Evolutionary conservation across 2,113 vertebrate species (phyloP).

Genomic region (Chloropsis hardwickii): DNA sequence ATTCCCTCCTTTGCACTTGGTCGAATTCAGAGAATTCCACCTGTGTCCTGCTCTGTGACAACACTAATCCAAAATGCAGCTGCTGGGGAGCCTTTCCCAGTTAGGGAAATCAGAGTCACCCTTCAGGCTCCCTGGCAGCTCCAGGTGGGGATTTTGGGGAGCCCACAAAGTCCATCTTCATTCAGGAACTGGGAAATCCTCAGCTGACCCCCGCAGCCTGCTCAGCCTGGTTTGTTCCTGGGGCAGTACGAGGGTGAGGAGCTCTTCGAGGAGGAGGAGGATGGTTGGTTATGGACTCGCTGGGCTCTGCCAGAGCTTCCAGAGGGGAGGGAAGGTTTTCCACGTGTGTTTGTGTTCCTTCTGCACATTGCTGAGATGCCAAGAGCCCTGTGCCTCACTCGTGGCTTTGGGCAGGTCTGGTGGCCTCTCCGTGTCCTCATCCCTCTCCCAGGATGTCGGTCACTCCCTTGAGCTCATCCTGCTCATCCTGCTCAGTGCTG

Average conservation of each 20-base stretch:
- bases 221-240: background rate
- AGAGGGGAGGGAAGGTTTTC: background rate
- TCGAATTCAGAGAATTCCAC: background rate
- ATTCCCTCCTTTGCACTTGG: background rate
- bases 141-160: background rate
- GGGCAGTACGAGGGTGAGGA: background rate
- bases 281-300: rapidly evolving
- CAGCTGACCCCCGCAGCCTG: background rate
- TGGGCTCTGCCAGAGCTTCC: background rate
- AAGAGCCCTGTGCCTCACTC: rapidly evolving
- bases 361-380: rapidly evolving
- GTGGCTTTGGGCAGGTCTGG: background rate
- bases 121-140: background rate
- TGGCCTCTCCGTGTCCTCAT: background rate
- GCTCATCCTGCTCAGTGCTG: rapidly evolving
- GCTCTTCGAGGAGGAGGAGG: background rate
- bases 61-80: background rate
- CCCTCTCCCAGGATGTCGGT: rapidly evolving
- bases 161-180: background rate
- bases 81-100: background rate
- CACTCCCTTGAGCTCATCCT: background rate
- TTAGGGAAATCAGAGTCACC: background rate
- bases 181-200: background rate
- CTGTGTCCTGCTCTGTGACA: background rate
- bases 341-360: rapidly evolving